A percentile compares a stretch with the other conserved stretches of the same genome.
phyloP scores from a whole-genome alignment of 2,888 invertebrate species.

The Drosophila mayaguana region DNA sequence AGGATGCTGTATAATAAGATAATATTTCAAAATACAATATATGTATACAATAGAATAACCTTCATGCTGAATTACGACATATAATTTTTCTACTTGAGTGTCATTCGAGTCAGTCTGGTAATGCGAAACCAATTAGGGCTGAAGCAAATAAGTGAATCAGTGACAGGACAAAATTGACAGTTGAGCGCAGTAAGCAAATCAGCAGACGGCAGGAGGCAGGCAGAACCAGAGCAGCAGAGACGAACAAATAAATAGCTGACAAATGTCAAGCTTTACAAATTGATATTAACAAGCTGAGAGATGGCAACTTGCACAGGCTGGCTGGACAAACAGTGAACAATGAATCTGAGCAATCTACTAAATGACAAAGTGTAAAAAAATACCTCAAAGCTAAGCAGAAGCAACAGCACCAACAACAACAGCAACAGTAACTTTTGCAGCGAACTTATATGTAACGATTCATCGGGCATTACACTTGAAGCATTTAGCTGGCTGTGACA shows the following conservation, averaged over 20 bases:
- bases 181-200: conserved; percentile 34
- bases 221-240: neutral
- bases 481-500: conserved; percentile 35
- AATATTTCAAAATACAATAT: conserved; percentile 1
- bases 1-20: neutral
- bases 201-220: conserved; percentile 8
- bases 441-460: conserved; percentile 39
- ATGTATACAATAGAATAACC: neutral
- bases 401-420: neutral
- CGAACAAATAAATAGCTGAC: conserved; percentile 22
- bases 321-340: conserved; percentile 32
- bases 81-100: conserved; percentile 1
- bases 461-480: conserved; percentile 42
- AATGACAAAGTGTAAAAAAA: conserved; percentile 40
- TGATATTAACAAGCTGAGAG: conserved; percentile 7
- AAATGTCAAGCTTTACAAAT: conserved; percentile 15
- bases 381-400: conserved; percentile 17
- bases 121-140: conserved; percentile 75
- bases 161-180: conserved; percentile 66
- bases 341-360: conserved; percentile 61
- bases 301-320: conserved; percentile 33
- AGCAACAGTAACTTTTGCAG: neutral
- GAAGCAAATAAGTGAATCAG: conserved; percentile 58
- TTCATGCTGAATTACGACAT: neutral
- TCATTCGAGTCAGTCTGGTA: conserved; percentile 41